Evolutionary conservation across 2,888 invertebrate genomes (phyloP), one percentile per base, ranked within the genome.

Genomic region (Agrilus cyanescens): DNA sequence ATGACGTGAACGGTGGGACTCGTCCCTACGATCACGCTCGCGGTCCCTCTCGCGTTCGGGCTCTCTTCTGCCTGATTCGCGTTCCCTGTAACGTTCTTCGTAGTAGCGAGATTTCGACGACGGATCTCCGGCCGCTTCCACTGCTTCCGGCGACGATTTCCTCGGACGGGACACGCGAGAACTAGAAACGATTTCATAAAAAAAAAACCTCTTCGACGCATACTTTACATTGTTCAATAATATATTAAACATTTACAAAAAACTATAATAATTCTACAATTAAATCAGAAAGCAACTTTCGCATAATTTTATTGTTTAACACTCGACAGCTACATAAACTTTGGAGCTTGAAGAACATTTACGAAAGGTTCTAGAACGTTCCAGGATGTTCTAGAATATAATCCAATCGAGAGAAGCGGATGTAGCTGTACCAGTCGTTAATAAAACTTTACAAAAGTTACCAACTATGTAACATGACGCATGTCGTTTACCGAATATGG

Each of bases 21-120:
- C 83, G 37, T 78, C 77, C 37, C 79, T 71, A 54, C 80, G 72
- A 57, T 81, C 80, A 14, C 79, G 71, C 55, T 79, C 78, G 38
- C 79, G 69, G 45, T 78, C 77, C 14, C 77, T 69, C 50, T 80
- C 80, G 43, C 77, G 67, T 54, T 75, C 73, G 43, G 73, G 63
- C 58, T 74, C 74, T 37, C 73, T 63, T 52, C 78, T 71, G 43
- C 75, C 68, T 48, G 72, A 69, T 50, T 74, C 74, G 40, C 78
- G 69, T 56, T 80, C 80, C 49, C 83, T 77, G 71, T 90, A 89
- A 48, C 89, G 76, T 67, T 90, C 89, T 55, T 90, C 89, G 68
- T 90, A 89, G 72, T 90, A 90, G 46, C 81, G 76, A 45, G 73
- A 69, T 68, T 78, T 72, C 54, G 73, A 58, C 55, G 71, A 60